phyloP scores from a whole-genome alignment of 2,113 vertebrate species.

The Parotia lawesii region DNA sequence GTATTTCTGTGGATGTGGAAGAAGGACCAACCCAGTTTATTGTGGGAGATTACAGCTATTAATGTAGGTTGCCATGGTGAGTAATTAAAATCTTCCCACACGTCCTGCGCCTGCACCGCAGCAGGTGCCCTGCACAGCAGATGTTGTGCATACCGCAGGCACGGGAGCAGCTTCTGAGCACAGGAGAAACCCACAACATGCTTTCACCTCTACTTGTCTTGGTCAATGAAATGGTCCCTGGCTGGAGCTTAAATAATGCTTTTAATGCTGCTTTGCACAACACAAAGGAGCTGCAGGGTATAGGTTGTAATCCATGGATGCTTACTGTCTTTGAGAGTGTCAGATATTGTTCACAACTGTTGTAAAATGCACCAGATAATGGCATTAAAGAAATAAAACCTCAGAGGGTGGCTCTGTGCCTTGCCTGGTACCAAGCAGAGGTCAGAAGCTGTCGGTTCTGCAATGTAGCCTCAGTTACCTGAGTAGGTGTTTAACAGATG shows the following conservation, averaged over 20 bases:
- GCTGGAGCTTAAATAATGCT: background rate
- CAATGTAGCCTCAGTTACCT: background rate
- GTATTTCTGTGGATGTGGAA: background rate
- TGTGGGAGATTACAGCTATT: background rate
- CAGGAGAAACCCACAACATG: background rate
- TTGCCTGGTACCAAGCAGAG: background rate
- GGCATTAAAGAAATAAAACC: background rate
- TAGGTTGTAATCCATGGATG: background rate
- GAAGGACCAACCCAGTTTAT: background rate
- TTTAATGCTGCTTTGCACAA: background rate
- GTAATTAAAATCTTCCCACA: constrained; percentile 53
- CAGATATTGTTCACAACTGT: background rate
- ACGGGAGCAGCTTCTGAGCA: background rate
- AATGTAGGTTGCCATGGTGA: constrained; percentile 43
- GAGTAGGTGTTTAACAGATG: background rate
- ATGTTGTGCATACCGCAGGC: background rate
- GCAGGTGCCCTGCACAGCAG: constrained; percentile 46
- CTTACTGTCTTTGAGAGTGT: background rate
- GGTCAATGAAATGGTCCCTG: background rate
- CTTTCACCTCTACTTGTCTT: constrained; percentile 2
- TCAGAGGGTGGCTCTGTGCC: background rate
- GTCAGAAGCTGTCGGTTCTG: background rate
- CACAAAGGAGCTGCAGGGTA: background rate
- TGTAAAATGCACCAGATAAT: background rate
- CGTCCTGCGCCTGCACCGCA: background rate